These are phyloP conservation scores for Mimumesa dahlbomi DNA, from an alignment of 2,888 invertebrate species.

Conservation along the genomic window DNA sequence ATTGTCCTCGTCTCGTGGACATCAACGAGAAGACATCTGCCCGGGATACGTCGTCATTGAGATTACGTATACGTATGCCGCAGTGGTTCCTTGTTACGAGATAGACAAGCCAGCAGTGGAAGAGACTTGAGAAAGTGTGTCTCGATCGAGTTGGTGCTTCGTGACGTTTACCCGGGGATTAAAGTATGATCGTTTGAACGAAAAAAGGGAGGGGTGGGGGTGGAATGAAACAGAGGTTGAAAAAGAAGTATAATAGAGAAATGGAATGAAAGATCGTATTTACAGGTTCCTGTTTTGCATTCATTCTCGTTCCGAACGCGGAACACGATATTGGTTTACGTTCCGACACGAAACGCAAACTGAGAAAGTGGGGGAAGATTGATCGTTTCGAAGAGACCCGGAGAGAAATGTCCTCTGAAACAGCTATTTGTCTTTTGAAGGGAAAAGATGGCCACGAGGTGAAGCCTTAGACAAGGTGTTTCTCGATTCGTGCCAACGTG, in stretches of 20 bases:
- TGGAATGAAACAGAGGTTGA: constrained; percentile 12
- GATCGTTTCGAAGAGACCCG: neutral
- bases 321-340: neutral
- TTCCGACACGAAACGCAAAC: neutral
- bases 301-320: no score
- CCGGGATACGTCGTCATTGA: constrained; percentile 10
- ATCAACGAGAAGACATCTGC: constrained; percentile 17
- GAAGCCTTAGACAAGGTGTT: constrained; percentile 16
- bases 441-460: constrained; percentile 40
- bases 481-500: constrained; percentile 49
- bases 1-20: constrained; percentile 85
- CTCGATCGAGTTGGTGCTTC: constrained; percentile 35
- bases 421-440: neutral
- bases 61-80: neutral
- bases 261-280: constrained; percentile 18
- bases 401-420: no score
- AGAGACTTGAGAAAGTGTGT: constrained; percentile 38
- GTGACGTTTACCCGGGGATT: constrained; percentile 17
- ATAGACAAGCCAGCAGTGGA: constrained; percentile 3
- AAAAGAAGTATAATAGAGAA: no score
- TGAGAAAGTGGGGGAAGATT: neutral
- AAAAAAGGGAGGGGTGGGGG: constrained; percentile 1
- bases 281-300: neutral
- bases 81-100: constrained; percentile 11
- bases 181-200: no score